Base-by-base conservation (phyloP, 2,797 vertebrate genomes). In the Lepus oiostolus region DNA sequence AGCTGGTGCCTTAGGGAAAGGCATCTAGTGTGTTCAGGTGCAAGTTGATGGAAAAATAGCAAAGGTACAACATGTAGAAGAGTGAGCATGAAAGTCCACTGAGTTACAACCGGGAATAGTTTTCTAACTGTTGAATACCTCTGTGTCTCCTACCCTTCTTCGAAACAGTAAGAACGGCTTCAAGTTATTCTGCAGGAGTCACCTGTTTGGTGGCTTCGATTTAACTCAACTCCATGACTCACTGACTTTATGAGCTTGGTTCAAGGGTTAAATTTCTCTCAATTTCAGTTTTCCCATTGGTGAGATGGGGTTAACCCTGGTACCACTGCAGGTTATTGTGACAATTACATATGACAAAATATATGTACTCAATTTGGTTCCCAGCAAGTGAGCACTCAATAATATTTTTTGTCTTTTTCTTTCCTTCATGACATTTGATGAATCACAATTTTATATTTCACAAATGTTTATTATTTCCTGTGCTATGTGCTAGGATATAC, bases 381-480 rank as follows among this genome's bases (percentile, higher is more conserved):
- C 38, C 11, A 74, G 42, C 11, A 35, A 77, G 22, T 16, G 30
- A 88, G 19, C 58, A 16, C 30, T 89, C 38, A 58, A 10, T 38
- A 58, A 10, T 38, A 38, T 58, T 65, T 90, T 92, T 85, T 54
- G 4, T 58, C n/a, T 62, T 84, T 87, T 90, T 76, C 28, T 77
- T 16, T 88, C 54, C 26, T 84, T 26, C 0, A 1, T 24, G 17
- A 76, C 28, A 85, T 60, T 68, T 91, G 67, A 72, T 86, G 24
- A 38, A 72, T 58, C 28, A 63, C 32, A 81, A 30, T 89, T 97
- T 93, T 95, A 22, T 74, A 68, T 94, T 84, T 52, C 60, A 76
- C 19, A 87, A 54, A 86, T 85, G 92, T 89, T 93, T 93, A 84
- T 92, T 54, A 12, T 32, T 81, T 95, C 63, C 62, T 47, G 7